A percentile compares a stretch with the other conserved stretches of the same genome.
Conservation (phyloP, 2,888 invertebrate species). For the Phrixothrix hirtus region DNA sequence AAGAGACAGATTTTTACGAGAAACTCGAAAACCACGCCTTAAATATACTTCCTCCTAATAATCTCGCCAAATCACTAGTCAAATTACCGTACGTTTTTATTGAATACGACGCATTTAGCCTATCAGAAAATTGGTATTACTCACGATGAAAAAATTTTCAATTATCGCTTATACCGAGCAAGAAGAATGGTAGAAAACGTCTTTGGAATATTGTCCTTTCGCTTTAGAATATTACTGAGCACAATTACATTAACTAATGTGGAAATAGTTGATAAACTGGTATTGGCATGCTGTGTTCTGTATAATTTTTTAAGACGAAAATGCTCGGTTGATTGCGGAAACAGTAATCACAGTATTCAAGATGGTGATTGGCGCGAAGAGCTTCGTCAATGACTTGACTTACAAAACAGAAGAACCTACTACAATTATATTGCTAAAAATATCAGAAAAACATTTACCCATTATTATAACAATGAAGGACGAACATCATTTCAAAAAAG, state of each 20-base stretch:
- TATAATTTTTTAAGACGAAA: conserved; percentile 7
- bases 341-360: too few relatives aligned
- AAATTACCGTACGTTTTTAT: too few relatives aligned
- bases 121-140: conserved; percentile 2
- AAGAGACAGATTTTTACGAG: conserved; percentile 31
- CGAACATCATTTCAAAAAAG: conserved; percentile 4
- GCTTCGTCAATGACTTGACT: too few relatives aligned
- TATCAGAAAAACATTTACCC: too few relatives aligned
- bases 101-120: not conserved
- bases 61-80: too few relatives aligned
- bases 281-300: too few relatives aligned
- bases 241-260: conserved; percentile 7
- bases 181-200: too few relatives aligned
- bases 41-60: not conserved
- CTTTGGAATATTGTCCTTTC: not conserved
- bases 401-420: too few relatives aligned
- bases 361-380: conserved; percentile 4
- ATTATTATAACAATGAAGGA: conserved; percentile 7
- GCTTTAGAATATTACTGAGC: conserved; percentile 4
- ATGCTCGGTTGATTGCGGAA: not conserved
- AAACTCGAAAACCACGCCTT: conserved; percentile 1
- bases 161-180: too few relatives aligned
- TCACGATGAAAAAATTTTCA: too few relatives aligned
- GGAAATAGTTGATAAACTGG: too few relatives aligned
- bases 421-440: too few relatives aligned